Evolutionary conservation across 1,140 invertebrate species (phyloP).

Genomic region (Chymomyza costata): DNA sequence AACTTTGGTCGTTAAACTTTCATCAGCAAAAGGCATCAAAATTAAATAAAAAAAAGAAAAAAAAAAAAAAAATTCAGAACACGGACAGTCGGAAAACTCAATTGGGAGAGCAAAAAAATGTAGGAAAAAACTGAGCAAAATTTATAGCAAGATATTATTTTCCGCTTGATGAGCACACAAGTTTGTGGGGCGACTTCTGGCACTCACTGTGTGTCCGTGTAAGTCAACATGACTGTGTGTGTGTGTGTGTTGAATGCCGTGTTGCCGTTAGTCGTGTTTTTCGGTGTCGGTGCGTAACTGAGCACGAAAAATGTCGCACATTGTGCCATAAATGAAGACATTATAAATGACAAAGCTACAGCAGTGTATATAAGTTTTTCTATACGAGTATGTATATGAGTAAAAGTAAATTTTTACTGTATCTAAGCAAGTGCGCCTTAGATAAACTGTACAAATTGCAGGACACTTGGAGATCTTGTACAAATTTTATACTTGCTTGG

Average conservation of each 20-base stretch:
- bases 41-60: slow-evolving; percentile 7
- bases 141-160: slow-evolving; percentile 73
- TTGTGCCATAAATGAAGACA: slow-evolving; percentile 69
- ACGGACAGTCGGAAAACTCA: background rate
- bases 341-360: slow-evolving; percentile 55
- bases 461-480: slow-evolving; percentile 68
- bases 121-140: slow-evolving; percentile 54
- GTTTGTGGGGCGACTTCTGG: slow-evolving; percentile 68
- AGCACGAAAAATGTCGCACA: slow-evolving; percentile 62
- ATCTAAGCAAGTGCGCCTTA: slow-evolving; percentile 42
- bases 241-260: slow-evolving; percentile 9
- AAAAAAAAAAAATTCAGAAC: slow-evolving; percentile 2
- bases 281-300: slow-evolving; percentile 70
- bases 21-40: slow-evolving; percentile 36
- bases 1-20: slow-evolving; percentile 73
- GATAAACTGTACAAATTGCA: slow-evolving; percentile 70
- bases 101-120: slow-evolving; percentile 10
- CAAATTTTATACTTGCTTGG: no score
- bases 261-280: slow-evolving; percentile 39
- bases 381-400: slow-evolving; percentile 14
- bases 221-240: background rate
- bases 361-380: slow-evolving; percentile 4
- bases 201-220: slow-evolving; percentile 40
- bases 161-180: slow-evolving; percentile 71
- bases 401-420: no score